phyloP scores from a whole-genome alignment of 2,888 invertebrate genomes.

The Drosophila histrio region DNA sequence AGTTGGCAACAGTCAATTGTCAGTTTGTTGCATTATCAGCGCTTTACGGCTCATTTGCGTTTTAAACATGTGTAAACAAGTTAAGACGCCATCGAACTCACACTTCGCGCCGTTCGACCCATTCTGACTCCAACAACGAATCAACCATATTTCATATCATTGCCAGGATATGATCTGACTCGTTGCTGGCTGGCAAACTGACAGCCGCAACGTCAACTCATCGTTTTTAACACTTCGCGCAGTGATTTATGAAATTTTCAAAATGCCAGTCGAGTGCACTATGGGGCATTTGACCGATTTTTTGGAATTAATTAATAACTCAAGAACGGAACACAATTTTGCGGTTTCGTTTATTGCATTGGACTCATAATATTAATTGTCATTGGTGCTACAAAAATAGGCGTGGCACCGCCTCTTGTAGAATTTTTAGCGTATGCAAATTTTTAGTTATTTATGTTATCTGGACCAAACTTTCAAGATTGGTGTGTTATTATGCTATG shows the following conservation, averaged over 20 bases:
- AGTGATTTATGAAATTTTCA: conserved; percentile 70
- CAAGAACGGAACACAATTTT: too few relatives aligned
- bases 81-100: conserved; percentile 32
- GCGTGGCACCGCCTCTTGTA: too few relatives aligned
- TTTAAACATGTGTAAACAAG: conserved; percentile 76
- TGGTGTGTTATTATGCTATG: too few relatives aligned
- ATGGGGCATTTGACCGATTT: too few relatives aligned
- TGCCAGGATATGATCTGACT: conserved; percentile 47
- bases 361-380: too few relatives aligned
- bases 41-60: conserved; percentile 75
- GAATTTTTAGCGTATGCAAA: too few relatives aligned
- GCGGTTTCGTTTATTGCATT: too few relatives aligned
- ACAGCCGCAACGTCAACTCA: conserved; percentile 45
- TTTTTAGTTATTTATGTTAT: too few relatives aligned
- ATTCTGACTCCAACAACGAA: neutral
- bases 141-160: conserved; percentile 31
- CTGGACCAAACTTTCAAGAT: too few relatives aligned
- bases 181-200: conserved; percentile 44
- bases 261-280: conserved; percentile 30
- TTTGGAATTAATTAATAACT: too few relatives aligned
- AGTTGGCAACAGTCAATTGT: conserved; percentile 60
- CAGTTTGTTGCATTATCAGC: conserved; percentile 72
- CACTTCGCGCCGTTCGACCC: neutral
- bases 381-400: too few relatives aligned
- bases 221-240: conserved; percentile 57